Base-by-base conservation (phyloP, 1,140 invertebrate species). In the Periplaneta americana region DNA sequence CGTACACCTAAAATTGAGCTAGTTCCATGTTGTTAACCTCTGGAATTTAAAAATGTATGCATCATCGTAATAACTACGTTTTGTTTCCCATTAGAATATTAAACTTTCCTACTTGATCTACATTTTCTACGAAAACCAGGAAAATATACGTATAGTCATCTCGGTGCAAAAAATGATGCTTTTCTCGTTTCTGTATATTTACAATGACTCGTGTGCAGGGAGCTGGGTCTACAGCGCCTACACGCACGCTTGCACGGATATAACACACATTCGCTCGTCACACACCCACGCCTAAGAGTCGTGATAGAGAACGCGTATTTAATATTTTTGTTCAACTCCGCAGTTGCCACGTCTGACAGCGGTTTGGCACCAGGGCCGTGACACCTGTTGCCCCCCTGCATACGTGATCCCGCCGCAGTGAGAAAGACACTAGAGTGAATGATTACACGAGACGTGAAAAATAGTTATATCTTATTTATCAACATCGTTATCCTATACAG, bases 371-470 rank as follows among this genome's bases (percentile, higher is more conserved):
- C 10, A 22, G 39, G 10, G 5, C n/a, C 39, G n/a, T 10, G 10
- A 28, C 10, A 33, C 17, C 9, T 22, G 33, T 33, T 28, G 32
- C 75, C 8, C 31, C 33, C 75, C 17, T 9, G n/a, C n/a, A 17
- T 66, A 17, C 15, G 15, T 66, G 15, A n/a, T 66, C n/a, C 32
- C 33, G 22, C 22, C 75, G 33, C 33, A 17, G 75, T 31, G 35
- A 77, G 75, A 77, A 77, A 77, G 75, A 77, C 75, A 77, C 75
- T 77, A 77, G 31, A 77, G 75, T 77, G 75, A 77, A 77, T 77
- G 33, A 36, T 77, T 17, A 77, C 33, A 77, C 33, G 15, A 77
- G 75, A 77, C 75, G 33, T 34, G 35, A 77, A 77, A 77, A 34
- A 77, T 34, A 77, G 35, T 77, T 77, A 22, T 22, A 77, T 34